Conservation (phyloP, 2,888 invertebrate genomes). For the Cyaniris semiargus region DNA sequence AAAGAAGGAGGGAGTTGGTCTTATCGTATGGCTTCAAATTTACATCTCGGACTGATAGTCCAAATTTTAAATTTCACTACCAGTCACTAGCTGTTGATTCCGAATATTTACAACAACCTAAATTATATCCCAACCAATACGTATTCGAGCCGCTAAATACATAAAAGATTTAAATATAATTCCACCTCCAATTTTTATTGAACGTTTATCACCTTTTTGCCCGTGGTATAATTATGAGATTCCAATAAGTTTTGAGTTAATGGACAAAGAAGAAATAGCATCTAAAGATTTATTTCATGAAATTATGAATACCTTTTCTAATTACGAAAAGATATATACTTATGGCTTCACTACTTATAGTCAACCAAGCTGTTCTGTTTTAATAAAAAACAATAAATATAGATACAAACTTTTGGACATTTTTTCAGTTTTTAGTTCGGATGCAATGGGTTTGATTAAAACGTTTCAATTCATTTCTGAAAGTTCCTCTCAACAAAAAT, state of each 20-base stretch:
- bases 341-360: not conserved
- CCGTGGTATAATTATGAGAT: no score
- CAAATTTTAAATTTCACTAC: not conserved
- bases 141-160: no score
- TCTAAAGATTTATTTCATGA: not conserved
- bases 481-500: no score
- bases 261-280: not conserved
- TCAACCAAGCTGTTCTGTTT: not conserved
- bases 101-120: not conserved
- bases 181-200: not conserved
- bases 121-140: not conserved
- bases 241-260: no score
- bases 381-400: no score
- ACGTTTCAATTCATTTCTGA: no score
- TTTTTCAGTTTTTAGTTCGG: no score
- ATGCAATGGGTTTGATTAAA: no score
- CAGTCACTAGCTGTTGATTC: not conserved
- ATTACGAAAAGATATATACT: not conserved
- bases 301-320: not conserved
- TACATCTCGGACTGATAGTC: not conserved
- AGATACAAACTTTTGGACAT: no score
- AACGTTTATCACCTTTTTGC: no score
- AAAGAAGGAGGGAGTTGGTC: conserved; percentile 33
- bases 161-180: not conserved
- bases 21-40: not conserved